These are phyloP conservation scores for Anguilla japonica DNA, from an alignment of 2,113 vertebrate genomes.

Conservation along the genomic window DNA sequence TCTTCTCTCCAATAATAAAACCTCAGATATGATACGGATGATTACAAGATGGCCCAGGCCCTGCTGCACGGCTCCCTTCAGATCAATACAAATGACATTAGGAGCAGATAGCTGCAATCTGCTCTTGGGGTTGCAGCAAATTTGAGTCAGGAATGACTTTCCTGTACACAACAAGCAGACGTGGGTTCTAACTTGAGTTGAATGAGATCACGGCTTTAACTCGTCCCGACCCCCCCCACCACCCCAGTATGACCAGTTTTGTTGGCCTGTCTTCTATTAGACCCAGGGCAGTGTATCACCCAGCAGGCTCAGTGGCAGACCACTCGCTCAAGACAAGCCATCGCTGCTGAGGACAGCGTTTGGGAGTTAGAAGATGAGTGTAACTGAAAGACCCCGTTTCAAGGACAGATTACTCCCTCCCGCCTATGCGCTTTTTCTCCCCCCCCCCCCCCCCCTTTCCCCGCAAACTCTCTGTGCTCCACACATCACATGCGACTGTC, in stretches of 20 bases:
- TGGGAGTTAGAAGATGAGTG: background rate
- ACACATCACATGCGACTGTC: background rate
- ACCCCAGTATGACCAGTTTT: too few species aligned
- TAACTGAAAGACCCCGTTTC: background rate
- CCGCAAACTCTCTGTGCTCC: background rate
- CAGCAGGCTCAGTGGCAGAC: background rate
- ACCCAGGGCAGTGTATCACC: background rate
- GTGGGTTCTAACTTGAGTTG: background rate
- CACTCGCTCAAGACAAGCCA: background rate
- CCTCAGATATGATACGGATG: slow-evolving; percentile 11
- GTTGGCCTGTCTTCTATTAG: background rate
- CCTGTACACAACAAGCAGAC: background rate
- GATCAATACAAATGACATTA: slow-evolving; percentile 4
- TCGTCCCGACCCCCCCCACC: background rate
- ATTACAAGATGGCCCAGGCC: slow-evolving; percentile 3
- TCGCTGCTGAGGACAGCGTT: background rate
- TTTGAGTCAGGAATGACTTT: background rate
- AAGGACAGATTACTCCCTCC: background rate
- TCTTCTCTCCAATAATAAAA: background rate
- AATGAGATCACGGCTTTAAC: background rate
- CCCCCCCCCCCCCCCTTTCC: too few species aligned
- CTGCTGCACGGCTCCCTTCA: slow-evolving; percentile 5
- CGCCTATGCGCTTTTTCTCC: background rate
- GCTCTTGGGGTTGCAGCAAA: background rate
- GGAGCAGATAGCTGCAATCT: background rate